A percentile compares a stretch with the other conserved stretches of the same genome.
Evolutionary conservation across 2,888 invertebrate species (phyloP).

Genomic region (Torymus tubicola): DNA sequence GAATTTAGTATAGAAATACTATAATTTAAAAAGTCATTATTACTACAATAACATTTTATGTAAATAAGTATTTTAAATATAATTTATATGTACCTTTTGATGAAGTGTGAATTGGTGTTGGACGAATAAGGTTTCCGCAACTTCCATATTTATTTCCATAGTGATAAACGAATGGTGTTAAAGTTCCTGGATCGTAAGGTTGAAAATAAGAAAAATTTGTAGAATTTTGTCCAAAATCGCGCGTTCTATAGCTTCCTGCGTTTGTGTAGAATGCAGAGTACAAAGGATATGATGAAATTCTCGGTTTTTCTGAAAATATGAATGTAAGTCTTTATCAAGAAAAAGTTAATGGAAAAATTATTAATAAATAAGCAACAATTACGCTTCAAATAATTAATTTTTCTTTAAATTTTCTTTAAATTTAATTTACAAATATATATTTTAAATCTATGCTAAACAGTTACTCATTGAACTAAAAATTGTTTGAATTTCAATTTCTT

Average conservation of each 20-base stretch:
- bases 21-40: no score
- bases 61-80: no score
- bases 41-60: no score
- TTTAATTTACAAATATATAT: no score
- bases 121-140: conserved; percentile 66
- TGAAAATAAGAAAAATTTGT: not conserved
- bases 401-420: no score
- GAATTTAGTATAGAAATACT: no score
- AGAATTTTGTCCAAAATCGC: conserved; percentile 1
- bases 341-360: not conserved
- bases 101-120: conserved; percentile 68
- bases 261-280: not conserved
- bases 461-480: no score
- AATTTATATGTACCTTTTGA: conserved; percentile 63
- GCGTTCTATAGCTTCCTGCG: not conserved
- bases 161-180: conserved; percentile 54
- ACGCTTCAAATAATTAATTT: no score
- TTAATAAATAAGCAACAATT: no score
- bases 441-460: no score
- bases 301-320: conserved; percentile 32
- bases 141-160: conserved; percentile 61
- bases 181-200: not conserved
- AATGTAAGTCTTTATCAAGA: conserved; percentile 1
- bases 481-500: no score
- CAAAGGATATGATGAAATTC: not conserved